These are phyloP conservation scores for Phanerotoma sp. DNA, from an alignment of 2,888 invertebrate genomes.

Conservation along the genomic window DNA sequence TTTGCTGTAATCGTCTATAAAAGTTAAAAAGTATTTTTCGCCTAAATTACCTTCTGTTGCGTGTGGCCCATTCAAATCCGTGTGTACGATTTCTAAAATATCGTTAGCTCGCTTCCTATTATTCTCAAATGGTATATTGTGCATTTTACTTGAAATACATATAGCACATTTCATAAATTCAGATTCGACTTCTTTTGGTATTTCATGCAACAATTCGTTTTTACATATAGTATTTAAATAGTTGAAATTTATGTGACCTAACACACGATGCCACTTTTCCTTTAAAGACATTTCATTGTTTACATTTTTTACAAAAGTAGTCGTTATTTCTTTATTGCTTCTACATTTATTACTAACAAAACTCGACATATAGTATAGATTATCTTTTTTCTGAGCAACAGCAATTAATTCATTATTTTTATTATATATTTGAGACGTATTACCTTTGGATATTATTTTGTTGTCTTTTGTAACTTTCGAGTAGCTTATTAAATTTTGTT, in stretches of 20 bases:
- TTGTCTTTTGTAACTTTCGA: conserved; percentile 26
- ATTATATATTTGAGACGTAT: conserved; percentile 28
- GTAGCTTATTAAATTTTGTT: conserved; percentile 29
- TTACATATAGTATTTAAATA: conserved; percentile 19
- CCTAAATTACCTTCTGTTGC: conserved; percentile 18
- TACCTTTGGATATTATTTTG: conserved; percentile 19
- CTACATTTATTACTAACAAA: not conserved
- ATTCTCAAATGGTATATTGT: conserved; percentile 13
- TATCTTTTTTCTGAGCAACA: conserved; percentile 16
- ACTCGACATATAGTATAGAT: conserved; percentile 14
- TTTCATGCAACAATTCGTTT: conserved; percentile 16
- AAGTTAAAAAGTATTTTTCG: conserved; percentile 26
- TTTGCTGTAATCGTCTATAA: conserved; percentile 3
- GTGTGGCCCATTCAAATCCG: conserved; percentile 13
- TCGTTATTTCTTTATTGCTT: too few species aligned
- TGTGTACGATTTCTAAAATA: conserved; percentile 16
- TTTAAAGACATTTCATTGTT: conserved; percentile 20
- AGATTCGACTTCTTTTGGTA: conserved; percentile 20
- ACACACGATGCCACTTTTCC: conserved; percentile 30
- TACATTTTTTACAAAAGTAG: too few species aligned
- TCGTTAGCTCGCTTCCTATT: conserved; percentile 25
- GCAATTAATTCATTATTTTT: conserved; percentile 9
- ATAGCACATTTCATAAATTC: conserved; percentile 17
- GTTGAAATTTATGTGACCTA: conserved; percentile 33
- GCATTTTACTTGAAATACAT: conserved; percentile 20